Evolutionary conservation across 2,888 invertebrate species (phyloP).

Genomic region (Synanthedon vespiformis): DNA sequence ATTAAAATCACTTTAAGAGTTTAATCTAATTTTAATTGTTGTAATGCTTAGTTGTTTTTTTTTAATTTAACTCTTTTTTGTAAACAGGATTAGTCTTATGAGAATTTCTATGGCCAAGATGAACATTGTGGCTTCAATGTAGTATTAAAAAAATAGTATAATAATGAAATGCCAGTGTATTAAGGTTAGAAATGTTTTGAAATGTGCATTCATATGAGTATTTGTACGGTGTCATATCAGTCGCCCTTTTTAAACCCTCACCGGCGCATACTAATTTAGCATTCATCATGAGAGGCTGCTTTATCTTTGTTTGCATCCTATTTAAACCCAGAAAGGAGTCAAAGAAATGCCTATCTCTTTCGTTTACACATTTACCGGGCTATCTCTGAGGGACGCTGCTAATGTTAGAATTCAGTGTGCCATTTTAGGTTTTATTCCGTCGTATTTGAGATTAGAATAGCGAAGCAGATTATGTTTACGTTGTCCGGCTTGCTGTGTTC

Average conservation of each 20-base stretch:
- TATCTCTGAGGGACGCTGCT: slow-evolving; percentile 21
- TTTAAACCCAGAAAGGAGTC: slow-evolving; percentile 60
- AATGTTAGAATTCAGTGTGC: slow-evolving; percentile 11
- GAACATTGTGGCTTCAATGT: too few species aligned
- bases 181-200: too few species aligned
- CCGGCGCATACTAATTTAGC: slow-evolving; percentile 31
- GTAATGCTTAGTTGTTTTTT: too few species aligned
- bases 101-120: too few species aligned
- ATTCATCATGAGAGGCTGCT: slow-evolving; percentile 42
- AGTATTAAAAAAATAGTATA: too few species aligned
- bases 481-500: slow-evolving; percentile 3
- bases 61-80: too few species aligned
- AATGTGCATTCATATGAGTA: too few species aligned
- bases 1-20: too few species aligned
- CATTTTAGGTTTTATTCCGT: slow-evolving; percentile 2
- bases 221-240: background rate
- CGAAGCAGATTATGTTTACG: background rate
- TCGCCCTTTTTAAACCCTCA: slow-evolving; percentile 9
- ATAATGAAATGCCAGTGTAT: too few species aligned
- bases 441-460: background rate
- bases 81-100: too few species aligned
- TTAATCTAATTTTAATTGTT: too few species aligned
- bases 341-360: slow-evolving; percentile 62
- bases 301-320: slow-evolving; percentile 67
- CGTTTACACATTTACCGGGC: slow-evolving; percentile 59